These are phyloP conservation scores for Eurystomus glaucurus DNA, from an alignment of 2,797 vertebrate species.

Conservation along the genomic window DNA sequence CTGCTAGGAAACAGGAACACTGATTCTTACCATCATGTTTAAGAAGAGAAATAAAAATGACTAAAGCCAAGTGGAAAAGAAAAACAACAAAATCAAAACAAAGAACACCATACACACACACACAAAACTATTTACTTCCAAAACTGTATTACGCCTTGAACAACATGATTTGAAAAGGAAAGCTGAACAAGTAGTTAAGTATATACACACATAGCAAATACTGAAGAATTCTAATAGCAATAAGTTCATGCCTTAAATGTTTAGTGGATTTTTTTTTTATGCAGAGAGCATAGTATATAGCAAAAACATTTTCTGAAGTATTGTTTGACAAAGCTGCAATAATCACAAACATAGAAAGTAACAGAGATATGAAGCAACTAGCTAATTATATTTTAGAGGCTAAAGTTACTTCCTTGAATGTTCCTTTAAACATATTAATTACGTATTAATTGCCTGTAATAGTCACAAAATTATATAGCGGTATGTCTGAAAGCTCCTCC, in stretches of 20 bases:
- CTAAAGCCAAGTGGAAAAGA: neutral
- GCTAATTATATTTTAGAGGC: neutral
- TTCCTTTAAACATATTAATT: neutral
- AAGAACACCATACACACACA: neutral
- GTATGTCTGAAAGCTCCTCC: neutral
- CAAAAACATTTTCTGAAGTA: neutral
- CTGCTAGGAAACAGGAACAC: neutral
- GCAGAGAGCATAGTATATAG: neutral
- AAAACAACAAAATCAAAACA: neutral
- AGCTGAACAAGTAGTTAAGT: neutral
- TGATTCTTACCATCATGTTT: neutral
- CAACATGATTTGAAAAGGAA: neutral
- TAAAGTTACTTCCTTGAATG: neutral
- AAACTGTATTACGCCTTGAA: neutral
- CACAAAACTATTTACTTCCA: neutral
- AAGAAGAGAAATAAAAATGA: neutral
- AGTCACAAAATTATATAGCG: neutral
- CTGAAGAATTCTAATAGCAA: neutral
- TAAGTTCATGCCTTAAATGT: neutral
- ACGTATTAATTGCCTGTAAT: neutral
- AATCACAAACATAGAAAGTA: neutral
- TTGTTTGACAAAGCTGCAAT: neutral
- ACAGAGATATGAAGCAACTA: neutral
- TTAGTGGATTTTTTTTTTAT: neutral
- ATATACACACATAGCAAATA: neutral